Base-by-base conservation (phyloP, 2,113 vertebrate genomes). In the Ceuthmochares aereus region DNA sequence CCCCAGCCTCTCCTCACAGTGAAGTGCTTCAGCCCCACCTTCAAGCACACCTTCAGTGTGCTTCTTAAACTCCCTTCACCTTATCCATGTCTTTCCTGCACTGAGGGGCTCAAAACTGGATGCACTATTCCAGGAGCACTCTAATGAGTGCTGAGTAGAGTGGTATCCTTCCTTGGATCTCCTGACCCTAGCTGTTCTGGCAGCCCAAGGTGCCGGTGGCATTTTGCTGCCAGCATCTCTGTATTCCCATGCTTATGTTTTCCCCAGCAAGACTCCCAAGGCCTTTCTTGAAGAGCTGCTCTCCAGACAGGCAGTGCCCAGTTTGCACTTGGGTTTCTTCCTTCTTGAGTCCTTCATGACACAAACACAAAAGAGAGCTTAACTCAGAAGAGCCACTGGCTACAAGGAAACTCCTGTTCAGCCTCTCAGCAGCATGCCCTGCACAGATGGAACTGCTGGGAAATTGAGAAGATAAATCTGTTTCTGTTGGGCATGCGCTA, bases 351-450 rank as follows among this genome's bases (percentile, higher is more conserved):
- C 42, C 17, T 47, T 58, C 10, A 9, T 58, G 62, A 32, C 5
- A 13, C 36, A n/a, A 59, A 74, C 60, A 72, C 64, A 78, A 89
- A 81, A 84, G 69, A 89, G 73, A 67, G 47, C 69, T 89, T 87
- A 78, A 43, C 40, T 92, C 62, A 17, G 88, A 95, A 82, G 87
- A 87, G 62, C 18, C 49, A 67, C 3, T 54, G 60, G 37, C 92
- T 82, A 81, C 84, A 93, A 94, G 90, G 87, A 81, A 81, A 54
- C 43, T 87, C 68, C 93, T 87, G 56, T 89, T 89, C 69, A 70
- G 89, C 69, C 37, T 76, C 58, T 72, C 74, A 5, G 62, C 74
- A 76, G 19, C 47, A 18, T 76, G 69, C 58, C 21, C 74, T 84
- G 78, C 36, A 40, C 87, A 66, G 68, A 76, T 51, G 95, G 81